Conservation (phyloP, 2,888 invertebrate genomes). For the Tineola bisselliella region DNA sequence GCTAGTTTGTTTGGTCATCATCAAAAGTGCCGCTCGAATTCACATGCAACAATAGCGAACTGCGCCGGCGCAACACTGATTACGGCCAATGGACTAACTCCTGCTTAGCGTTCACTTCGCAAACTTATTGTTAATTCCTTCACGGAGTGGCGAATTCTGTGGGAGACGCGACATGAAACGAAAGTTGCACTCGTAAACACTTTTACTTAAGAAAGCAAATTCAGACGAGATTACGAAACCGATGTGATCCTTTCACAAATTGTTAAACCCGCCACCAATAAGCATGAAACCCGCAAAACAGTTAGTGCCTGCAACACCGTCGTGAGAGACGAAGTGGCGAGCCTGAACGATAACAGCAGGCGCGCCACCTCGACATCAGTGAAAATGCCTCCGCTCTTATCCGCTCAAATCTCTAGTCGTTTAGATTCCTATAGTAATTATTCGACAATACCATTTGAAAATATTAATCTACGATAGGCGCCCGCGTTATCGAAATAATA, state of each 20-base stretch:
- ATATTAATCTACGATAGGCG: conserved; percentile 32
- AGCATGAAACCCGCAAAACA: background rate
- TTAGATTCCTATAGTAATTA: conserved; percentile 26
- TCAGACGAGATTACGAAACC: background rate
- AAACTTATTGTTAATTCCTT: conserved; percentile 14
- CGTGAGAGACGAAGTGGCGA: conserved; percentile 23
- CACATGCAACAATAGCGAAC: conserved; percentile 38
- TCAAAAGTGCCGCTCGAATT: conserved; percentile 39
- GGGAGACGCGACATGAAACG: conserved; percentile 11
- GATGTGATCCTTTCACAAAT: background rate
- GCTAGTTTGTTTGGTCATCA: conserved; percentile 44
- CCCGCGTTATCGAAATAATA: conserved; percentile 50
- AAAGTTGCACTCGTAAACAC: background rate
- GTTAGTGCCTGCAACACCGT: conserved; percentile 11
- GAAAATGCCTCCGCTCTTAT: conserved; percentile 40
- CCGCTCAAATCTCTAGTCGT: conserved; percentile 45
- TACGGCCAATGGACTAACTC: background rate
- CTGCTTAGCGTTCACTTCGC: conserved; percentile 8
- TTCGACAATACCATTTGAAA: conserved; percentile 36
- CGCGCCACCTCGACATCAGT: conserved; percentile 6
- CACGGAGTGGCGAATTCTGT: conserved; percentile 14
- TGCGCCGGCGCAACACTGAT: conserved; percentile 13
- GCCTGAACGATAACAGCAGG: conserved; percentile 14
- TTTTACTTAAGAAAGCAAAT: conserved; percentile 7
- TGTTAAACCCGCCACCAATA: conserved; percentile 8